Evolutionary conservation across 2,888 invertebrate genomes (phyloP).

Genomic region (Brachynemurus nebulosus): DNA sequence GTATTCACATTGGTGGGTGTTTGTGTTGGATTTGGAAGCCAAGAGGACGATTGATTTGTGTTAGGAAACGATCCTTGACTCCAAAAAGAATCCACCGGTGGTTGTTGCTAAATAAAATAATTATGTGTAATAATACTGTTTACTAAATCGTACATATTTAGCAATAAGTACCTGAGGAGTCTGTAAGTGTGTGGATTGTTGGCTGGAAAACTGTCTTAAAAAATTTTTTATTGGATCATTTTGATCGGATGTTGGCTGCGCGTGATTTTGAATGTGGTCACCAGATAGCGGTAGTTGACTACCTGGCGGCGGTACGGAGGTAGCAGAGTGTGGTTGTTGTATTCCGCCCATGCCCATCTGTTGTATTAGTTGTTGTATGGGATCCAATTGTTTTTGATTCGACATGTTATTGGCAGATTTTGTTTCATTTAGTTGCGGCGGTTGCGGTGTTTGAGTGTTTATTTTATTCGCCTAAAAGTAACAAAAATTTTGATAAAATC

Average conservation of each 20-base stretch:
- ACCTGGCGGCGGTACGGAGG: slow-evolving; percentile 17
- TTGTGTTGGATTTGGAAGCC: not conserved
- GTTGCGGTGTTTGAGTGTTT: slow-evolving; percentile 24
- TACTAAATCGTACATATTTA: too few relatives aligned
- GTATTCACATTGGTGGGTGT: not conserved
- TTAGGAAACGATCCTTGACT: slow-evolving; percentile 10
- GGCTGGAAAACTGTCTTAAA: slow-evolving; percentile 33
- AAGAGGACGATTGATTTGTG: slow-evolving; percentile 1
- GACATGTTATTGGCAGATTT: slow-evolving; percentile 24
- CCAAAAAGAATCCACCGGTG: slow-evolving; percentile 13
- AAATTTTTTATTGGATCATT: slow-evolving; percentile 37
- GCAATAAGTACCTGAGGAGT: too few relatives aligned
- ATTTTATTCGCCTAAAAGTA: slow-evolving; percentile 26
- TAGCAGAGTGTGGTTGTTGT: slow-evolving; percentile 26
- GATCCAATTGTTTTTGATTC: slow-evolving; percentile 29
- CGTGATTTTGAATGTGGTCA: slow-evolving; percentile 1
- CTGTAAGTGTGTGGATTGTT: too few relatives aligned
- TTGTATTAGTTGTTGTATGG: slow-evolving; percentile 35
- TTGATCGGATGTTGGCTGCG: too few relatives aligned
- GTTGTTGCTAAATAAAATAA: slow-evolving; percentile 21
- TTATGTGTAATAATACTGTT: slow-evolving; percentile 10
- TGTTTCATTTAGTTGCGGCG: slow-evolving; percentile 22
- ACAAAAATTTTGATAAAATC: slow-evolving; percentile 6
- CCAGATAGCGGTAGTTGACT: slow-evolving; percentile 8
- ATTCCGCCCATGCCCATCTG: slow-evolving; percentile 40